Conservation (phyloP, 2,113 vertebrate species). For the Nibea albiflora region DNA sequence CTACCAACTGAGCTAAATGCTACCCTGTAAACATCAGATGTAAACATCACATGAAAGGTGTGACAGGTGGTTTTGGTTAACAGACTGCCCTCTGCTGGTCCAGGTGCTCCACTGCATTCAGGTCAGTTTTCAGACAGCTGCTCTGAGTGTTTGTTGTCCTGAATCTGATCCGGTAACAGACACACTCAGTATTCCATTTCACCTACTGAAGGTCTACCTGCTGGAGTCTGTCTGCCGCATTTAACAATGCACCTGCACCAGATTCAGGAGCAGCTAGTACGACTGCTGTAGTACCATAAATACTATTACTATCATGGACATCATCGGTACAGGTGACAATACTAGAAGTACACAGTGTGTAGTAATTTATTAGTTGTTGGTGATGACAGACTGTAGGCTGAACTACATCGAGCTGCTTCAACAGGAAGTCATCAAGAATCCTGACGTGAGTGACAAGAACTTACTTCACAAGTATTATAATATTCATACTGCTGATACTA, state of each 20-base stretch:
- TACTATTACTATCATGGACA: neutral
- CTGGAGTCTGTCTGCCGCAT: too few species aligned
- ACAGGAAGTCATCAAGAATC: slow-evolving; percentile 74
- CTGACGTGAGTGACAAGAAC: slow-evolving; percentile 62
- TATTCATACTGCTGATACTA: neutral
- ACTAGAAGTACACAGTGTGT: neutral
- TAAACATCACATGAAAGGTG: too few species aligned
- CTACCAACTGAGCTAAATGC: too few species aligned
- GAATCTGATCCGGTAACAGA: slow-evolving; percentile 45
- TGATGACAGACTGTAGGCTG: slow-evolving; percentile 60
- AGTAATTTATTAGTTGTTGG: neutral
- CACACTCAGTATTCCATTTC: slow-evolving; percentile 12
- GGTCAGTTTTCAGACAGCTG: slow-evolving; percentile 5
- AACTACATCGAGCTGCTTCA: slow-evolving; percentile 80
- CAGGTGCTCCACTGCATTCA: neutral
- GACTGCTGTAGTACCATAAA: neutral
- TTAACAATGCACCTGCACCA: neutral
- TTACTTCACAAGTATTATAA: neutral
- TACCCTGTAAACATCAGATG: too few species aligned
- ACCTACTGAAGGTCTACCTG: neutral
- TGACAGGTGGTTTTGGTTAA: too few species aligned
- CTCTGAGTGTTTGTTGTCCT: neutral
- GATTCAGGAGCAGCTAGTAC: neutral
- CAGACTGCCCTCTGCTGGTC: slow-evolving; percentile 1
- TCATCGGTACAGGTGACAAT: too few species aligned